These are phyloP conservation scores for Drosophila neonasuta DNA, from an alignment of 2,888 invertebrate genomes.

Conservation along the genomic window DNA sequence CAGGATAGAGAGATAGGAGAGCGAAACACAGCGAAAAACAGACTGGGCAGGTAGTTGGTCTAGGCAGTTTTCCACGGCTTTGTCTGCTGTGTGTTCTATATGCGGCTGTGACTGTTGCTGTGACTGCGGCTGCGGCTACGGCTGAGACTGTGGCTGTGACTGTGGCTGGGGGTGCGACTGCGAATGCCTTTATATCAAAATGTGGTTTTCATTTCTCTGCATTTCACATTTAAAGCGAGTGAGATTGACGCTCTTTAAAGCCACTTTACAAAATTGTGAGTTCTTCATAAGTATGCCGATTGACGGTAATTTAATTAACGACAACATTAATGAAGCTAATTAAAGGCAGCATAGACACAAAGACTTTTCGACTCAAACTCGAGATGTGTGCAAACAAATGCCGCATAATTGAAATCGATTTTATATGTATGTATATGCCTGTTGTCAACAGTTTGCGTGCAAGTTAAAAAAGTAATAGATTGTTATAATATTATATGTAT, in stretches of 20 bases:
- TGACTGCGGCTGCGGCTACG: not conserved
- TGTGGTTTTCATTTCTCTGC: conserved; percentile 71
- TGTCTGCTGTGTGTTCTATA: conserved; percentile 46
- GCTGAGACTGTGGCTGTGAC: not conserved
- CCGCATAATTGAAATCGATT: too few species aligned
- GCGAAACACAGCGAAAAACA: conserved; percentile 20
- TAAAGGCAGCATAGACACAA: not conserved
- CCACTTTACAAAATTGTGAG: conserved; percentile 10
- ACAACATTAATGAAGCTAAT: not conserved
- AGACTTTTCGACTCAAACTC: not conserved
- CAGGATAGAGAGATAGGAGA: conserved; percentile 46
- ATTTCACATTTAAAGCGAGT: conserved; percentile 53
- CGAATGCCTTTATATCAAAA: conserved; percentile 71
- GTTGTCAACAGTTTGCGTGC: too few species aligned
- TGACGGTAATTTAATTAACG: not conserved
- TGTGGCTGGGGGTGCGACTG: conserved; percentile 37
- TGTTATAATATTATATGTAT: too few species aligned
- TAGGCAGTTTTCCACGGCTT: conserved; percentile 55
- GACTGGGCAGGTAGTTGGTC: conserved; percentile 58
- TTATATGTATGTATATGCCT: too few species aligned
- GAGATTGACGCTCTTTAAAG: conserved; percentile 40
- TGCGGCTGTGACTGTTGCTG: conserved; percentile 33
- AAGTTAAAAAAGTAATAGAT: too few species aligned
- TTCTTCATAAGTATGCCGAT: conserved; percentile 5
- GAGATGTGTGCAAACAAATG: not conserved